Percentiles rank a stretch among this genome's conserved stretches.
phyloP scores from a whole-genome alignment of 53 echinoderm and acorn worm species.

The Mesocentrotus franciscanus region DNA sequence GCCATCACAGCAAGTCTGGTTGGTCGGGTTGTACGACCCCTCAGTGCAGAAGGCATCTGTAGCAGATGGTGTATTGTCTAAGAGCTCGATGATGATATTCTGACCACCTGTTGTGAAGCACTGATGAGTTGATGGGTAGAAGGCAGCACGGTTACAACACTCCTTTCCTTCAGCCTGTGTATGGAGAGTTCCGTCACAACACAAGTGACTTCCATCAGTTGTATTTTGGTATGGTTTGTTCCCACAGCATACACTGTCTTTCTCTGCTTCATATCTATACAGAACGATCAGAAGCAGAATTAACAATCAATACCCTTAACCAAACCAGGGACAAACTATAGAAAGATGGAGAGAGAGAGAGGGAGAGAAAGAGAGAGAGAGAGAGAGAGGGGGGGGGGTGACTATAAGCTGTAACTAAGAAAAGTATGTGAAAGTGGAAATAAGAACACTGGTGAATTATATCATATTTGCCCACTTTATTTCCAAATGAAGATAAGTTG shows the following conservation, averaged over 20 bases:
- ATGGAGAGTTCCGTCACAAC: slow-evolving; percentile 79
- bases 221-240: slow-evolving; percentile 17
- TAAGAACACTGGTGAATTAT: too few species aligned
- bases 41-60: slow-evolving; percentile 36
- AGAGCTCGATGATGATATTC: slow-evolving; percentile 28
- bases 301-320: not conserved
- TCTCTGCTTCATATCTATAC: slow-evolving; percentile 63
- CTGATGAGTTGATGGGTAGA: slow-evolving; percentile 61
- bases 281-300: not conserved
- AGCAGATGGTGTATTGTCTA: not conserved
- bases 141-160: slow-evolving; percentile 70
- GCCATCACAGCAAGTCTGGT: slow-evolving; percentile 72
- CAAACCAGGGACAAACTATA: not conserved
- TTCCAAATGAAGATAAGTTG: not conserved
- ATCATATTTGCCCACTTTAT: not conserved
- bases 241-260: slow-evolving; percentile 77
- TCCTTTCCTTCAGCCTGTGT: slow-evolving; percentile 46
- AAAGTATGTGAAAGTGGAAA: not conserved
- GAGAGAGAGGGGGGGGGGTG: not conserved
- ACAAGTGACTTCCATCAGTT: slow-evolving; percentile 46
- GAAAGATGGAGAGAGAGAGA: too few species aligned
- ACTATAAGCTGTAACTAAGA: not conserved
- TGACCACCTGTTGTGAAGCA: slow-evolving; percentile 52
- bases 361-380: not conserved
- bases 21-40: not conserved